These are phyloP conservation scores for Diprion similis DNA, from an alignment of 1,140 invertebrate species.

Conservation along the genomic window DNA sequence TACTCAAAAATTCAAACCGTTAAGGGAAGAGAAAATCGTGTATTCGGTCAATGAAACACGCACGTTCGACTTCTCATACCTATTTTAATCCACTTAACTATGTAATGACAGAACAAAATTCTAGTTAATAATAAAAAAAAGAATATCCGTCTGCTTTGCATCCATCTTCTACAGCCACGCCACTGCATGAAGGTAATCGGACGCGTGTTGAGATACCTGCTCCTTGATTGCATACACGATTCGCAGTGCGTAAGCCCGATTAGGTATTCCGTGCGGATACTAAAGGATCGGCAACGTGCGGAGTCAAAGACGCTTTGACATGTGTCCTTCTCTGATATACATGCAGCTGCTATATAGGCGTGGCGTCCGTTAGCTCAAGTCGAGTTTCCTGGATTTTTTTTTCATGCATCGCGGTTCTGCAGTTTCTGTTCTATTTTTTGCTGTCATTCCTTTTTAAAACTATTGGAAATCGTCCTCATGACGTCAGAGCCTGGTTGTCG, in stretches of 20 bases:
- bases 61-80: too few species aligned
- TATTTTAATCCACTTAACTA: too few species aligned
- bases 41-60: too few species aligned
- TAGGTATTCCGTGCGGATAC: constrained; percentile 52
- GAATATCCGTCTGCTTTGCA: constrained; percentile 18
- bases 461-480: not conserved
- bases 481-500: too few species aligned
- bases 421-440: not conserved
- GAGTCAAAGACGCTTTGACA: not conserved
- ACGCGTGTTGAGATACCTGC: constrained; percentile 27
- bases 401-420: not conserved
- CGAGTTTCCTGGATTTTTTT: not conserved
- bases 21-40: too few species aligned
- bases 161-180: constrained; percentile 40
- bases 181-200: constrained; percentile 29
- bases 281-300: constrained; percentile 10
- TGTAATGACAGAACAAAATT: too few species aligned
- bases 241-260: constrained; percentile 48
- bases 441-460: not conserved
- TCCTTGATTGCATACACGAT: constrained; percentile 26
- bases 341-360: not conserved
- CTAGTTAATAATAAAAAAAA: too few species aligned
- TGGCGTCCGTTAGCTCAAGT: too few species aligned
- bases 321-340: not conserved
- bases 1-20: too few species aligned